Evolutionary conservation across 1,140 invertebrate genomes (phyloP).

Genomic region (Zaprionus lachaisei): DNA sequence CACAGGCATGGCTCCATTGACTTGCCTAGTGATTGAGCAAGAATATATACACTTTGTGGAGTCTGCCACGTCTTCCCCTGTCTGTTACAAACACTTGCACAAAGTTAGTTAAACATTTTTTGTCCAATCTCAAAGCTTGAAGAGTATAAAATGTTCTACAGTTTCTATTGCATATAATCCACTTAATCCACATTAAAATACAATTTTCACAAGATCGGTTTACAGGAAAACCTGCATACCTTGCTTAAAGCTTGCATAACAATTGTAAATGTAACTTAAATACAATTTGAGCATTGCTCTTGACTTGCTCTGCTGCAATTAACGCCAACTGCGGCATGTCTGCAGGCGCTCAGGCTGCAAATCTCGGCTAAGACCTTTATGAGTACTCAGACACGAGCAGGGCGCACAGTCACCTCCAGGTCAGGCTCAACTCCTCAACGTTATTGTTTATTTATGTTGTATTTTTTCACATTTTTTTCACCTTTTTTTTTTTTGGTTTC

Average conservation of each 20-base stretch:
- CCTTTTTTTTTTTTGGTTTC: constrained; percentile 21
- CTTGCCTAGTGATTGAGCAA: no score
- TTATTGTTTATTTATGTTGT: constrained; percentile 73
- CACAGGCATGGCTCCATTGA: no score
- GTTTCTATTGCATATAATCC: no score
- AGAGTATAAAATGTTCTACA: no score
- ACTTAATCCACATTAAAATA: no score
- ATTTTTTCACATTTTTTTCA: constrained; percentile 18
- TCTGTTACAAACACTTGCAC: no score
- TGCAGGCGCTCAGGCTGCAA: constrained; percentile 11
- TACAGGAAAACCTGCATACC: not conserved
- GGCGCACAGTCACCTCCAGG: constrained; percentile 17
- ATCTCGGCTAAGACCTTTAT: constrained; percentile 19
- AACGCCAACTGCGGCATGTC: constrained; percentile 7
- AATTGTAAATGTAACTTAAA: not conserved
- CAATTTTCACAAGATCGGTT: no score
- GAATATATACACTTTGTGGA: no score
- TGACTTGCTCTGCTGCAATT: constrained; percentile 3
- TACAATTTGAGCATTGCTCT: not conserved
- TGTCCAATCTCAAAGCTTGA: no score
- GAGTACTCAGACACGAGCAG: constrained; percentile 13
- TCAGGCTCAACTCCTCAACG: constrained; percentile 43
- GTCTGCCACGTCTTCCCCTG: no score
- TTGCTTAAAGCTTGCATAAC: not conserved
- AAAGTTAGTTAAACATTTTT: no score